These are phyloP conservation scores for Pholis gunnellus DNA, from an alignment of 2,113 vertebrate genomes.

Conservation along the genomic window DNA sequence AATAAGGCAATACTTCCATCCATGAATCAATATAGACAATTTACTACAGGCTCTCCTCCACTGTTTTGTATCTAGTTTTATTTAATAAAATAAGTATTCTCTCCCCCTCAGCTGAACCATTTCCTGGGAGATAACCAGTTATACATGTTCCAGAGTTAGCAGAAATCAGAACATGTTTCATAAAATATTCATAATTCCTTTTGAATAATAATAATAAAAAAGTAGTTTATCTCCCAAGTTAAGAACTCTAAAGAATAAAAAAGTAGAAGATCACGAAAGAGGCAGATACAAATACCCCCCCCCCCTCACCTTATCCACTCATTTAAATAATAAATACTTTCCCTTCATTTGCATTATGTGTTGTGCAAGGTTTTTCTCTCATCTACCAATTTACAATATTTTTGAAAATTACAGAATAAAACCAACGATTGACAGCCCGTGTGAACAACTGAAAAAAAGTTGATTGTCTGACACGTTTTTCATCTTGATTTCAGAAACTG, in stretches of 20 bases:
- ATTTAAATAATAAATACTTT: not conserved
- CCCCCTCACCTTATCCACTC: too few relatives aligned
- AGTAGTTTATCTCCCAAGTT: too few relatives aligned
- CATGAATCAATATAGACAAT: not conserved
- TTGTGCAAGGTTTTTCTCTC: too few relatives aligned
- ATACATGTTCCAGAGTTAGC: too few relatives aligned
- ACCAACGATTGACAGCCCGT: not conserved
- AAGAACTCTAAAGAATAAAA: not conserved
- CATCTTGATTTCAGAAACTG: conserved; percentile 82
- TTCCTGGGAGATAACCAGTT: too few relatives aligned
- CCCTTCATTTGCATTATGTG: not conserved
- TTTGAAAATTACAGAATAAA: not conserved
- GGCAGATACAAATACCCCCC: not conserved
- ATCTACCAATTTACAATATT: too few relatives aligned
- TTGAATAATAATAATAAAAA: too few relatives aligned
- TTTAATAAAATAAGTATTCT: not conserved
- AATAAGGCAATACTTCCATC: not conserved
- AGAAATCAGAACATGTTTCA: too few relatives aligned
- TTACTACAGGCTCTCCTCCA: not conserved
- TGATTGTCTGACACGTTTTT: not conserved
- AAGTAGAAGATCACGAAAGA: not conserved
- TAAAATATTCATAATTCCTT: too few relatives aligned
- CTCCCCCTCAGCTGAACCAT: too few relatives aligned
- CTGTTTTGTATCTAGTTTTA: not conserved
- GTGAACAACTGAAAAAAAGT: not conserved